A percentile compares a stretch with the other conserved stretches of the same genome.
Evolutionary conservation across 2,888 invertebrate genomes (phyloP).

Genomic region (Tachina fera): DNA sequence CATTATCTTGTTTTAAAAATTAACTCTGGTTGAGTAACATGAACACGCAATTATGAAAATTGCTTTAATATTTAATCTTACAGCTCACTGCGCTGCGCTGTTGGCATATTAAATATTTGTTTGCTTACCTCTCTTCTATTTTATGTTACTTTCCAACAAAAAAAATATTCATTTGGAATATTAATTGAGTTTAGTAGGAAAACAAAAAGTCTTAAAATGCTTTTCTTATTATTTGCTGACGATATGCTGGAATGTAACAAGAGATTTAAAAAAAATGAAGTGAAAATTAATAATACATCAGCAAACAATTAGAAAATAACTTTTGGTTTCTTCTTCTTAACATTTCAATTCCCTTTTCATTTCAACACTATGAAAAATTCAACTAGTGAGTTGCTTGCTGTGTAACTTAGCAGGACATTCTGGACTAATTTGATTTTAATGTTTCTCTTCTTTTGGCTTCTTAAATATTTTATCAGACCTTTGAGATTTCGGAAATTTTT

Average conservation of each 20-base stretch:
- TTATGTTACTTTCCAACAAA: not conserved
- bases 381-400: not conserved
- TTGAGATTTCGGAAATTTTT: conserved; percentile 23
- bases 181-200: conserved; percentile 24
- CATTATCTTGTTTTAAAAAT: conserved; percentile 32
- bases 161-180: conserved; percentile 35
- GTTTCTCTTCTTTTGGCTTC: conserved; percentile 33
- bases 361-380: conserved; percentile 54
- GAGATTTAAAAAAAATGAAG: conserved; percentile 17
- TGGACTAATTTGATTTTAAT: conserved; percentile 70
- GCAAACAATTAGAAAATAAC: conserved; percentile 57
- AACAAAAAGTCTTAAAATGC: conserved; percentile 3
- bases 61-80: conserved; percentile 45
- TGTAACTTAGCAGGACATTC: conserved; percentile 9
- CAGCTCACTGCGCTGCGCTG: conserved; percentile 20
- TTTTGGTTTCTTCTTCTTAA: conserved; percentile 19
- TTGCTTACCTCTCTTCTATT: not conserved
- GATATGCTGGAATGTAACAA: conserved; percentile 8
- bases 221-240: conserved; percentile 1
- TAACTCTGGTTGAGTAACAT: conserved; percentile 36
- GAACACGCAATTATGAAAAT: conserved; percentile 57
- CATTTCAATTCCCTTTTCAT: conserved; percentile 26
- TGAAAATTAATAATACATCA: conserved; percentile 59
- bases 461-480: conserved; percentile 59
- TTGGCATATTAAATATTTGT: conserved; percentile 39